Percentiles rank a stretch among this genome's conserved stretches.
Conservation (phyloP, 1,140 invertebrate species). For the Holcopasites calliopsidis region DNA sequence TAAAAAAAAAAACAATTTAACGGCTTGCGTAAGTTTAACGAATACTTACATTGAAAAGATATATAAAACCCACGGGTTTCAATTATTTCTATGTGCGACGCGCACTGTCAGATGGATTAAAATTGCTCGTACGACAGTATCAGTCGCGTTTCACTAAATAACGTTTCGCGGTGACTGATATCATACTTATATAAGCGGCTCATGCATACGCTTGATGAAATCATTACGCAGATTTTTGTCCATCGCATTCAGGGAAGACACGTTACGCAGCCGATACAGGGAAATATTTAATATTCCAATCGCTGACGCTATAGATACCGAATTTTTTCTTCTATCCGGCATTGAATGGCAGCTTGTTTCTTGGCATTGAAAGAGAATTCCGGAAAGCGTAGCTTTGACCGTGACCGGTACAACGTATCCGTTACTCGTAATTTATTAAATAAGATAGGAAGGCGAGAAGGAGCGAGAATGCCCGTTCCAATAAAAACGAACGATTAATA, state of each 20-base stretch:
- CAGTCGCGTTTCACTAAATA: conserved; percentile 13
- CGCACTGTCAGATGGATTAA: neutral
- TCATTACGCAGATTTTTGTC: neutral
- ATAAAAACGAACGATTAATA: too few relatives aligned
- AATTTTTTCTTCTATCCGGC: conserved; percentile 14
- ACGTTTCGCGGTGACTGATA: neutral
- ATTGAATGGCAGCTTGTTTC: neutral
- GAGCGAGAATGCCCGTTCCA: too few relatives aligned
- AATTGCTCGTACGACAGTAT: neutral
- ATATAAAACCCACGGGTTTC: neutral
- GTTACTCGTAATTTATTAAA: neutral
- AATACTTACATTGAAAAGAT: conserved; percentile 1
- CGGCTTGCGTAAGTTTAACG: neutral
- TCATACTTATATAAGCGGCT: conserved; percentile 18
- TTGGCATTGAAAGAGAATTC: neutral
- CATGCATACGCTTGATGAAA: neutral
- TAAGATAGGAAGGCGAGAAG: too few relatives aligned
- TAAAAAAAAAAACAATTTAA: neutral
- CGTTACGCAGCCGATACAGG: neutral
- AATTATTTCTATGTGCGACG: neutral
- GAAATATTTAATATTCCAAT: conserved; percentile 32
- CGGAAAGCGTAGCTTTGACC: neutral
- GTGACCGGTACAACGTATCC: conserved; percentile 1
- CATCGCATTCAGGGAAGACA: neutral
- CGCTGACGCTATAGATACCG: neutral